A percentile compares a stretch with the other conserved stretches of the same genome.
Evolutionary conservation across 2,888 invertebrate genomes (phyloP).

Genomic region (Drosophila infuscata): DNA sequence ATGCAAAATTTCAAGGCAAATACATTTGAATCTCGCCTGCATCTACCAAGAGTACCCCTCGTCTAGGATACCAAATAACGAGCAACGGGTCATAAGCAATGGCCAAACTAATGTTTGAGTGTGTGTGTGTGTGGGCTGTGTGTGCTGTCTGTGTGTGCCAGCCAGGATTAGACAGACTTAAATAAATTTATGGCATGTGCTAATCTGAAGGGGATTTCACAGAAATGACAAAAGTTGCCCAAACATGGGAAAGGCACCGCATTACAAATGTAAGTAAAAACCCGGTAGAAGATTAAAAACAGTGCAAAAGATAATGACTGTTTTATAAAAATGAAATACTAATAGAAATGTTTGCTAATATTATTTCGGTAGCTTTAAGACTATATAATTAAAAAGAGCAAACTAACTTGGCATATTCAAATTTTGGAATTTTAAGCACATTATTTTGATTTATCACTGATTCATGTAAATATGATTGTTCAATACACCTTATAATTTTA

Average conservation of each 20-base stretch:
- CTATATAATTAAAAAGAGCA: neutral
- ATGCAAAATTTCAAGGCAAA: slow-evolving; percentile 61
- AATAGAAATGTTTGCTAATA: neutral
- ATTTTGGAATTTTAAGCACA: neutral
- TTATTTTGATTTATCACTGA: neutral
- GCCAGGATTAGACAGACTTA: slow-evolving; percentile 66
- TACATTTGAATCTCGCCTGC: slow-evolving; percentile 6
- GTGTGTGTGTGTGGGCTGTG: slow-evolving; percentile 26
- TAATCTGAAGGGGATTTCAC: slow-evolving; percentile 60
- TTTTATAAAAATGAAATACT: neutral
- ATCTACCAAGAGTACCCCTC: slow-evolving; percentile 16
- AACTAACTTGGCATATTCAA: neutral
- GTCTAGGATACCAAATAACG: neutral
- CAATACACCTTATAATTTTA: neutral
- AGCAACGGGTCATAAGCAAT: slow-evolving; percentile 34
- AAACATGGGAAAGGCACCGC: slow-evolving; percentile 13
- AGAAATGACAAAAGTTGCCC: slow-evolving; percentile 32
- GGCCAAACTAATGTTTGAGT: slow-evolving; percentile 41
- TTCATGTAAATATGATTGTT: neutral
- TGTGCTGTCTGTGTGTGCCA: slow-evolving; percentile 24
- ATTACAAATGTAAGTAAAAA: slow-evolving; percentile 26
- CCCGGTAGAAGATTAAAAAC: slow-evolving; percentile 12
- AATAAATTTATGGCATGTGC: slow-evolving; percentile 75
- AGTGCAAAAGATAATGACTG: neutral
- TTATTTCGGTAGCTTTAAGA: neutral